These are phyloP conservation scores for Eubasilissa regina DNA, from an alignment of 1,140 invertebrate genomes.

Conservation along the genomic window DNA sequence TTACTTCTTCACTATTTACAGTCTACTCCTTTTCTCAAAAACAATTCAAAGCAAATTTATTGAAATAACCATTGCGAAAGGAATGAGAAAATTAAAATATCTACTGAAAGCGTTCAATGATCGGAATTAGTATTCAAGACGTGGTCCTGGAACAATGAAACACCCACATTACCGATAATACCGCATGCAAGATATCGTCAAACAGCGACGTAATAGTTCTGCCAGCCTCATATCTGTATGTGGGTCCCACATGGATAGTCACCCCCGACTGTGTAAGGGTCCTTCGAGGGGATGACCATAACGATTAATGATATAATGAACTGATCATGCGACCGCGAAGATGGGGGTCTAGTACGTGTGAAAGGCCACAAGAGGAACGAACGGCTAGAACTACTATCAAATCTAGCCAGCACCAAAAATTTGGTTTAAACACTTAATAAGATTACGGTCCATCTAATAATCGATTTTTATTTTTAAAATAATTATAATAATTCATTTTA, in stretches of 20 bases:
- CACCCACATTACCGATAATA: not conserved
- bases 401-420: no score
- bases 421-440: no score
- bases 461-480: no score
- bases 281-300: not conserved
- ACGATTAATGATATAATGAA: conserved; percentile 33
- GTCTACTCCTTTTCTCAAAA: no score
- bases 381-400: no score
- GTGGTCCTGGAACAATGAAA: not conserved
- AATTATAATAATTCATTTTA: no score
- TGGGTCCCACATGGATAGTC: not conserved
- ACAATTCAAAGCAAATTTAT: no score
- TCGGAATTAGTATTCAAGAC: not conserved
- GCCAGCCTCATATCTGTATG: not conserved
- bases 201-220: not conserved
- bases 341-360: not conserved
- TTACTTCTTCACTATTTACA: no score
- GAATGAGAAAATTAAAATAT: no score
- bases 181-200: not conserved
- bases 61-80: no score
- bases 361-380: not conserved
- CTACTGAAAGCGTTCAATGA: no score
- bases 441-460: no score
- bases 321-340: conserved; percentile 13
- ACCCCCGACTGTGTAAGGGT: not conserved